Percentiles rank a stretch among this genome's conserved stretches.
These are phyloP conservation scores for Eudyptes chrysolophus DNA, from an alignment of 2,113 vertebrate species.

Conservation along the genomic window DNA sequence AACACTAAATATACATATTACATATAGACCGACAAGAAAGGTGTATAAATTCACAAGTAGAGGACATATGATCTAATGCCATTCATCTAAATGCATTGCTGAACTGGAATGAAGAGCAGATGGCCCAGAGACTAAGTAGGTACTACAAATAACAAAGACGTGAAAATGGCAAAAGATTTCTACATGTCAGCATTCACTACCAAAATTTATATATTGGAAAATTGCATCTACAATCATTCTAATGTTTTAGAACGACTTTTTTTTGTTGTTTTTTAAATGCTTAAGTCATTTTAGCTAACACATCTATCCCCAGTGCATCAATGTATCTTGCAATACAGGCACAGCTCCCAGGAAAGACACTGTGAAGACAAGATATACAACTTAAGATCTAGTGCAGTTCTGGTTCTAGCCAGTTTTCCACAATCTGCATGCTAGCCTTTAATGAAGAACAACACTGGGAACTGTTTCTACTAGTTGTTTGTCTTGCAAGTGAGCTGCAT, in stretches of 20 bases:
- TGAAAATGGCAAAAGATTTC: not conserved
- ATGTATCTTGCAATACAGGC: not conserved
- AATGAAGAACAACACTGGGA: not conserved
- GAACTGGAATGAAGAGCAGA: not conserved
- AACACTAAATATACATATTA: not conserved
- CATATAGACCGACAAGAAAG: fast-evolving
- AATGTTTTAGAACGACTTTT: fast-evolving
- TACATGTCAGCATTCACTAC: fast-evolving
- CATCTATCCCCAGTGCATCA: not conserved
- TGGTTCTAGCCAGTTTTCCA: not conserved
- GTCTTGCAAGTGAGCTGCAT: not conserved
- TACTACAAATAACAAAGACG: not conserved
- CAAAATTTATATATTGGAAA: not conserved
- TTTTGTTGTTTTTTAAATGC: not conserved
- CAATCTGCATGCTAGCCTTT: not conserved
- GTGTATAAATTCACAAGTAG: no score
- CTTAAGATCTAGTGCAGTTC: not conserved
- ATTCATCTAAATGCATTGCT: not conserved
- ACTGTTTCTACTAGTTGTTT: not conserved
- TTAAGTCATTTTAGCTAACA: not conserved
- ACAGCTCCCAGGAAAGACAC: not conserved
- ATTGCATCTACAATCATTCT: not conserved
- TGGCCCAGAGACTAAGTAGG: not conserved
- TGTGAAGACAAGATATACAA: fast-evolving
- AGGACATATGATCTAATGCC: not conserved